Evolutionary conservation across 1,140 invertebrate species (phyloP).

Genomic region (Brachionus manjavacas): DNA sequence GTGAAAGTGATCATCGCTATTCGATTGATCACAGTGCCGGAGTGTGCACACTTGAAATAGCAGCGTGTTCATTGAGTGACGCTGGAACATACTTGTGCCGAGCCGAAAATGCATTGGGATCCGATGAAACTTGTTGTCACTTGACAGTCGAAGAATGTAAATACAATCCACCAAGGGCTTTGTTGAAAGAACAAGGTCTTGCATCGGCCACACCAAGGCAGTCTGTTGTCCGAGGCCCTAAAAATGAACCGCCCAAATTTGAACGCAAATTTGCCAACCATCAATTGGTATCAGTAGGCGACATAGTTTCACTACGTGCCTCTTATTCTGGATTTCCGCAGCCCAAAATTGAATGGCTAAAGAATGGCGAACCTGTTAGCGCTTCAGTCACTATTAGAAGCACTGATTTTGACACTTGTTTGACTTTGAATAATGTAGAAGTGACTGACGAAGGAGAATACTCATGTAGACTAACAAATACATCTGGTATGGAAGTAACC

Average conservation of each 20-base stretch:
- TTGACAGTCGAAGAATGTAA: constrained; percentile 58
- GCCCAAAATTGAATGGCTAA: constrained; percentile 21
- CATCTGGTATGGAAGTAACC: constrained; percentile 22
- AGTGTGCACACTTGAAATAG: constrained; percentile 85
- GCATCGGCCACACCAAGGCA: background rate
- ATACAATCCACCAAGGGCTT: constrained; percentile 3
- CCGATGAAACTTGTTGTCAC: constrained; percentile 86
- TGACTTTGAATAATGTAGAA: background rate
- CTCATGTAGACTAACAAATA: constrained; percentile 8
- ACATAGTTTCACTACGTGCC: background rate
- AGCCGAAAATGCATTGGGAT: constrained; percentile 83
- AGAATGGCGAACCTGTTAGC: constrained; percentile 24
- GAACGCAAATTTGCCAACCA: background rate
- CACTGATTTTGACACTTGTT: constrained; percentile 18
- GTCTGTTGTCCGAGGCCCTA: background rate
- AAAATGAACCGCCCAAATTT: constrained; percentile 20
- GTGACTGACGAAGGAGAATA: constrained; percentile 31
- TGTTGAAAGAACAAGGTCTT: constrained; percentile 22
- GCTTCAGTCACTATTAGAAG: background rate
- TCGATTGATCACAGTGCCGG: constrained; percentile 81
- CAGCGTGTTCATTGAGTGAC: constrained; percentile 84
- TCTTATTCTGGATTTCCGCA: background rate
- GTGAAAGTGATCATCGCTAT: constrained; percentile 66
- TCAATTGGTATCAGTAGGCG: constrained; percentile 9
- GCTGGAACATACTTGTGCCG: constrained; percentile 90